Evolutionary conservation across 2,113 vertebrate species (phyloP), one percentile per base, ranked within the genome.

Genomic region (Neotoma lepida): DNA sequence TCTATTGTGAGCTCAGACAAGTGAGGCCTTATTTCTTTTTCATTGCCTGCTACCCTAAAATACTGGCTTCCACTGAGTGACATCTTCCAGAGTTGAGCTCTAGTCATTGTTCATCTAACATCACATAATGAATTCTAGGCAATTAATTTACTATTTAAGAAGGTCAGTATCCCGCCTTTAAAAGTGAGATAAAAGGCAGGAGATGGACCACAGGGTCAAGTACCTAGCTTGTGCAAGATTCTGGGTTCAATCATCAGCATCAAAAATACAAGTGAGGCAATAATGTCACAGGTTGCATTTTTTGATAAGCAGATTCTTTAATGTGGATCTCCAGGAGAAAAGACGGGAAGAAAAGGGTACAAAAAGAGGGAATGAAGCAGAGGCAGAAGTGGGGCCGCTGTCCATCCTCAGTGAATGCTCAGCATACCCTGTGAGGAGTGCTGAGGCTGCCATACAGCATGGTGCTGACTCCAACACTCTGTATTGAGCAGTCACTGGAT

Each of bases 131-230:
- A 71, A n/a, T n/a, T 70, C 91, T 71, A 7, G 18, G 28, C 20
- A n/a, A 35, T 35, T 89, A 81, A 73, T 54, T 86, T 84, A 77
- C 39, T 56, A 33, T 56, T 86, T 82, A 85, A 95, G 28, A 46
- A 85, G 49, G 82, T 92, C 35, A 39, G 41, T 90, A 93, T 90
- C 64, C 89, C 20, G 39, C 85, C 44, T 90, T 95, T 66, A 81
- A 78, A 93, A 64, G 6, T 84, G 2, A 26, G 18, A 39, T 88
- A 41, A 41, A 87, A 33, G 64, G 1, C 44, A 51, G 6, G 33
- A 35, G 35, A 28, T 39, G 7, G 24, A 70, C 7, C 46, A 26
- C 64, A 70, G 46, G 35, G 13, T 35, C 35, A 66, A 66, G 41
- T 20, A 68, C 41, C 22, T 9, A 66, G 28, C 28, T 41, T 66